These are phyloP conservation scores for Neodiprion fabricii DNA, from an alignment of 1,140 invertebrate genomes.

Conservation along the genomic window DNA sequence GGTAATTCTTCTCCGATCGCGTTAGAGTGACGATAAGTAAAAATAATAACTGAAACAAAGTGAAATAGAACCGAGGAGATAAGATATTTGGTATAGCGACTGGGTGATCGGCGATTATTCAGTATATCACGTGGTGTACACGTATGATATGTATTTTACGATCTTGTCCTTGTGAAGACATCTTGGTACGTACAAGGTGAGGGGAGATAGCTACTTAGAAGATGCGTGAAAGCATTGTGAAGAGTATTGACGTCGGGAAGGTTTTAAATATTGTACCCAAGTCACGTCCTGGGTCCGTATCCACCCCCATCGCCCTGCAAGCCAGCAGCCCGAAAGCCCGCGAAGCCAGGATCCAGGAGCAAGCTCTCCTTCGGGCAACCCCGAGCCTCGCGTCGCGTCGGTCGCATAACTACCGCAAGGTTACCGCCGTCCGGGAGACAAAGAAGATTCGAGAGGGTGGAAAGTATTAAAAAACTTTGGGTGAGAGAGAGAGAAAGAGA, in stretches of 20 bases:
- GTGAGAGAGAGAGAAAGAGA: too few relatives aligned
- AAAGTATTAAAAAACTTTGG: slow-evolving; percentile 3
- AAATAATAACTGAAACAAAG: not conserved
- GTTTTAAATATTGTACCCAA: slow-evolving; percentile 5
- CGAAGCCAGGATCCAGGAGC: not conserved
- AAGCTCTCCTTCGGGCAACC: too few relatives aligned
- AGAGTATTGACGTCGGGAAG: slow-evolving; percentile 6
- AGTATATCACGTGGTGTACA: too few relatives aligned
- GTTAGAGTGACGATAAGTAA: not conserved
- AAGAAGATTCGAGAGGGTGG: not conserved
- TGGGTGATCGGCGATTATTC: too few relatives aligned
- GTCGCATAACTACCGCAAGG: slow-evolving; percentile 3
- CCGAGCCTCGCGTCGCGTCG: not conserved
- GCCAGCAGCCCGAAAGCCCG: not conserved
- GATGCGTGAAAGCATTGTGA: slow-evolving; percentile 1
- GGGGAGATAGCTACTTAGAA: not conserved
- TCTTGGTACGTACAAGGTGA: not conserved
- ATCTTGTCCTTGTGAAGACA: not conserved
- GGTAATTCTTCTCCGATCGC: not conserved
- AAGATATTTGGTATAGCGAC: not conserved
- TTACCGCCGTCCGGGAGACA: not conserved
- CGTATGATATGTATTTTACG: too few relatives aligned
- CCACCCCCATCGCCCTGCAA: not conserved
- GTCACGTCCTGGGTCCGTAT: slow-evolving; percentile 3
- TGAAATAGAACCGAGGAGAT: not conserved